phyloP scores from a whole-genome alignment of 2,888 invertebrate species.

The Serrognathus titanus region DNA sequence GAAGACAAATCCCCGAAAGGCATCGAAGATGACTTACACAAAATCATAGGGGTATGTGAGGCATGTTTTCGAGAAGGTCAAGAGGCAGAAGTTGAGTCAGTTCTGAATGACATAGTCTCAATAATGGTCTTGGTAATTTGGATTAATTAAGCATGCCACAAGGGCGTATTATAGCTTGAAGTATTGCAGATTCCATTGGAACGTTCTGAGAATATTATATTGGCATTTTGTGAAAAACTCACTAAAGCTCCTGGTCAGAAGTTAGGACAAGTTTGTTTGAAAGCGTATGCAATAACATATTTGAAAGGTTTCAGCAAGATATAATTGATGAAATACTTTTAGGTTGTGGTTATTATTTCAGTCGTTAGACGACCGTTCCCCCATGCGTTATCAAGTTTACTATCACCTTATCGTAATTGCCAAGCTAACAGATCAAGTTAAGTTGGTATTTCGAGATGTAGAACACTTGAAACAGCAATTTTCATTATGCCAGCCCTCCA shows the following conservation, averaged over 20 bases:
- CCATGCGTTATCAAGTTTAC: constrained; percentile 88
- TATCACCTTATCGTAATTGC: constrained; percentile 88
- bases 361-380: constrained; percentile 79
- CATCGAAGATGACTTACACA: constrained; percentile 88
- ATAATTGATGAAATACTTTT: constrained; percentile 35
- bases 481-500: constrained; percentile 73
- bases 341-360: constrained; percentile 90
- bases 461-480: constrained; percentile 81
- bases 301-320: background rate
- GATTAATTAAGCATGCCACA: constrained; percentile 4
- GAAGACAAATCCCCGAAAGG: constrained; percentile 87
- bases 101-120: constrained; percentile 94
- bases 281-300: constrained; percentile 67
- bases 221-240: constrained; percentile 89
- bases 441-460: constrained; percentile 79
- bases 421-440: constrained; percentile 80
- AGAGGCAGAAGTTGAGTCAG: constrained; percentile 85
- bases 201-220: constrained; percentile 81
- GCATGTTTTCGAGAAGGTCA: constrained; percentile 85
- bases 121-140: constrained; percentile 80
- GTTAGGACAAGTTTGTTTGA: constrained; percentile 74
- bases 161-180: constrained; percentile 8
- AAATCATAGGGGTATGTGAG: constrained; percentile 92
- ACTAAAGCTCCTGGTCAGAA: constrained; percentile 81
- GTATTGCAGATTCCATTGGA: constrained; percentile 71